Evolutionary conservation across 2,113 vertebrate species (phyloP), one percentile per base, ranked within the genome.

Genomic region (Laticauda colubrina): DNA sequence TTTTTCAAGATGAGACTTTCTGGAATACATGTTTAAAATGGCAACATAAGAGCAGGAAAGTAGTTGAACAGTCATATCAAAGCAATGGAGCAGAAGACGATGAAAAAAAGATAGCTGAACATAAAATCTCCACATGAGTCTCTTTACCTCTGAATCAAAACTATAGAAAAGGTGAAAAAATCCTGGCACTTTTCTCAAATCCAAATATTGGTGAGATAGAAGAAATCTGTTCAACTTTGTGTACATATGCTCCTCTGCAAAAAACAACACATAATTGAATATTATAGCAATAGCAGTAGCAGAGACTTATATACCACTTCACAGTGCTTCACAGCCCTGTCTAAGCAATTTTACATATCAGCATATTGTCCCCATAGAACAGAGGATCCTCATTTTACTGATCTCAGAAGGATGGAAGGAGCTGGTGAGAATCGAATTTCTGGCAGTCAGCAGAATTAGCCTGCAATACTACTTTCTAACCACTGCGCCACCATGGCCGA

Each of bases 91-190:
- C 14, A 29, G 5, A n/a, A 45, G 34, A 86, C 1, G 18, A 59
- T 23, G 14, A 61, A 43, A n/a, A 12, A 48, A 64, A n/a, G 15
- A 59, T 21, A 4, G 56, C 20, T 55, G 23, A 51, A 21, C 43
- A 61, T 20, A 29, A 89, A 59, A 89, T 45, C 43, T 61, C 57
- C 39, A 48, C 23, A 20, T 21, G 18, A 93, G 55, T 81, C 20
- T 29, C 29, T 29, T 94, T 97, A 99, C 99, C 99, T 99, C 98
- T 0, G 98, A 95, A 96, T 99, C 98, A 59, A 98, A 99, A 96
- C 98, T 98, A 95, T 98, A 99, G 96, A 99, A 99, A 88, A 99
- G 97, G 94, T 98, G 98, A 97, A 98, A 99, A 98, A 99, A 99
- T 39, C 98, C 98, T 0, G 99, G 99, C 59, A 99, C 97, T 95